Evolutionary conservation across 2,113 vertebrate genomes (phyloP).

Genomic region (Anguilla rostrata): DNA sequence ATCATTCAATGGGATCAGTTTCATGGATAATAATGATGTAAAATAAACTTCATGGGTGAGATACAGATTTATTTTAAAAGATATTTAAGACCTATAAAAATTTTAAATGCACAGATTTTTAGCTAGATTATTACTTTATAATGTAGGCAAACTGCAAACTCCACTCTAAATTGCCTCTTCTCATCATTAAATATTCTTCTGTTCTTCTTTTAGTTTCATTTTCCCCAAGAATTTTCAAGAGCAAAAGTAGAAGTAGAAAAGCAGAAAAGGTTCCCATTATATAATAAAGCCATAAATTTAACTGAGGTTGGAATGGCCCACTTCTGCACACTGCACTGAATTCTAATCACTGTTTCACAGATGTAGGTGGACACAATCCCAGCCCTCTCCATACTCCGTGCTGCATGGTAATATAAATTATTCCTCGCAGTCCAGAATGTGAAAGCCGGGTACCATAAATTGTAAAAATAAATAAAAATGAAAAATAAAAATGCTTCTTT

Average conservation of each 20-base stretch:
- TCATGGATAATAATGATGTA: no score
- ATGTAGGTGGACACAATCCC: slow-evolving; percentile 4
- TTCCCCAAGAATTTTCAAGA: neutral
- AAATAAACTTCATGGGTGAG: neutral
- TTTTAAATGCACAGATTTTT: neutral
- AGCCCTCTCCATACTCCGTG: neutral
- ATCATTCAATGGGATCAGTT: no score
- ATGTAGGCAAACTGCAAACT: neutral
- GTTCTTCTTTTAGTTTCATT: neutral
- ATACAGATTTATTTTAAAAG: slow-evolving; percentile 19
- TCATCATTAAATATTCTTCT: neutral
- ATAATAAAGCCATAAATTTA: slow-evolving; percentile 8
- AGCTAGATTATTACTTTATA: no score
- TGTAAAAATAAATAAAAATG: neutral
- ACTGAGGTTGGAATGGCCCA: slow-evolving; percentile 4
- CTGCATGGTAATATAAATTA: slow-evolving; percentile 1
- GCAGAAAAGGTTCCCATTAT: neutral
- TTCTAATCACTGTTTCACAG: slow-evolving; percentile 21
- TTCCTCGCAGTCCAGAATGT: neutral
- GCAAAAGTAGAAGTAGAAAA: neutral
- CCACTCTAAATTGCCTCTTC: neutral
- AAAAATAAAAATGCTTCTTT: slow-evolving; percentile 11
- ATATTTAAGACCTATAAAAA: neutral
- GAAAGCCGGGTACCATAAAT: slow-evolving; percentile 20
- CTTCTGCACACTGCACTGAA: slow-evolving; percentile 6